Evolutionary conservation across 1,140 invertebrate genomes (phyloP).

Genomic region (Drosophila teissieri): DNA sequence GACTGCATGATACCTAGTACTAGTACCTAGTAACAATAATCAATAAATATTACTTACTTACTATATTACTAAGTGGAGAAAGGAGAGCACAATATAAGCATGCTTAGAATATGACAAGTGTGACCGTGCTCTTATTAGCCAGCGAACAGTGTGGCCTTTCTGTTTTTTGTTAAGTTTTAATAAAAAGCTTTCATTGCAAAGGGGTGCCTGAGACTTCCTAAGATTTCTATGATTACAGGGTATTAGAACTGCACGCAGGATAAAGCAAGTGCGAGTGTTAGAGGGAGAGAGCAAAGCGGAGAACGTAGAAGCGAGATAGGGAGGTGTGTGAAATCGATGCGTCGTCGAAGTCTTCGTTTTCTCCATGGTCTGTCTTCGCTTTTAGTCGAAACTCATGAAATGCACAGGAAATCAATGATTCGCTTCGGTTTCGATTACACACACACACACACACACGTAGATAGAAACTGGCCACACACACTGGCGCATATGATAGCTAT

Average conservation of each 20-base stretch:
- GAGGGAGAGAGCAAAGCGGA: background rate
- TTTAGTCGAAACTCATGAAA: slow-evolving; percentile 77
- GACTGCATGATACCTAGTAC: slow-evolving; percentile 6
- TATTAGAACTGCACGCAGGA: slow-evolving; percentile 23
- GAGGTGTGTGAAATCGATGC: slow-evolving; percentile 76
- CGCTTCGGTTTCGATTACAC: slow-evolving; percentile 80
- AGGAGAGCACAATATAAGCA: background rate
- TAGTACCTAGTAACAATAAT: background rate
- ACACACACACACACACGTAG: slow-evolving; percentile 42
- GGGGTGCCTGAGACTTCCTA: background rate
- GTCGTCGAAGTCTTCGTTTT: slow-evolving; percentile 48
- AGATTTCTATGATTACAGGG: slow-evolving; percentile 17
- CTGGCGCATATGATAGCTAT: slow-evolving; percentile 22
- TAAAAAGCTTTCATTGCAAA: background rate
- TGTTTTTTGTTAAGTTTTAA: too few species aligned
- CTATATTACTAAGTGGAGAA: background rate
- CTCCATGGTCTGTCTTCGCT: slow-evolving; percentile 57
- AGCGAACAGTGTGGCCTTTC: background rate
- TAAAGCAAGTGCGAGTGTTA: slow-evolving; percentile 1
- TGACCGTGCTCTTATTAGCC: too few species aligned
- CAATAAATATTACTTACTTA: background rate
- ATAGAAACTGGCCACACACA: slow-evolving; percentile 15
- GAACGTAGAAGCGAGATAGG: background rate
- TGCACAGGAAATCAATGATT: slow-evolving; percentile 84
- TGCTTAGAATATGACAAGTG: too few species aligned